These are phyloP conservation scores for Arbacia lixula DNA, from an alignment of 53 echinoderm and acorn worm species.

Conservation along the genomic window DNA sequence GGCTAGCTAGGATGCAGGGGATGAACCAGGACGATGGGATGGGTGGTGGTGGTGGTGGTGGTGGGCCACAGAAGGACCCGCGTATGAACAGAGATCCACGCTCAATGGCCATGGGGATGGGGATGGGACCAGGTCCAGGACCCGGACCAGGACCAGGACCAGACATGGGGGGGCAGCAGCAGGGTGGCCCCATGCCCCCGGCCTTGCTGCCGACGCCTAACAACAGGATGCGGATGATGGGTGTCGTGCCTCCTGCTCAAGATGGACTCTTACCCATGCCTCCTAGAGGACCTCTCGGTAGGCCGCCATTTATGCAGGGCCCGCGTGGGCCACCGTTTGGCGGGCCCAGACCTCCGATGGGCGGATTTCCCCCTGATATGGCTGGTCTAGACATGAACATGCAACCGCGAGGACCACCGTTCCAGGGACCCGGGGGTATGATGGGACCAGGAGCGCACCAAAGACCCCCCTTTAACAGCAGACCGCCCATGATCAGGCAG, in stretches of 20 bases:
- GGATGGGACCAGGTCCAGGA: not conserved
- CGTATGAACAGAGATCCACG: constrained; percentile 46
- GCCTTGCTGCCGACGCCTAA: constrained; percentile 63
- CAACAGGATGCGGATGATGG: constrained; percentile 58
- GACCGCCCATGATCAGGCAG: constrained; percentile 45
- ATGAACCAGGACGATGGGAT: not conserved
- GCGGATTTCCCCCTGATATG: constrained; percentile 67
- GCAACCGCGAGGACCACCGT: constrained; percentile 40
- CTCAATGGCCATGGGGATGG: constrained; percentile 8
- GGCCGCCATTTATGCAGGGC: constrained; percentile 49
- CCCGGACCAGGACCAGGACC: constrained; percentile 10
- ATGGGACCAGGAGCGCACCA: constrained; percentile 50
- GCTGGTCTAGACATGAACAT: constrained; percentile 58
- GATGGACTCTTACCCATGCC: constrained; percentile 57
- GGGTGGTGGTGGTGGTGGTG: constrained; percentile 55
- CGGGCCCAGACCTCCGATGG: constrained; percentile 61
- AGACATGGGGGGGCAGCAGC: constrained; percentile 17
- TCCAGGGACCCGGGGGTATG: constrained; percentile 31
- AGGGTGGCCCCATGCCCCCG: constrained; percentile 10
- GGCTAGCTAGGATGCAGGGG: constrained; percentile 55
- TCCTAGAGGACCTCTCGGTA: constrained; percentile 36
- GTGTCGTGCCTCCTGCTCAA: not conserved
- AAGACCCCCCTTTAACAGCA: constrained; percentile 46
- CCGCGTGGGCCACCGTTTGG: constrained; percentile 51
- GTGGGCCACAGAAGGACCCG: constrained; percentile 21